A percentile compares a stretch with the other conserved stretches of the same genome.
phyloP scores from a whole-genome alignment of 2,888 invertebrate species.

The Homarus gammarus region DNA sequence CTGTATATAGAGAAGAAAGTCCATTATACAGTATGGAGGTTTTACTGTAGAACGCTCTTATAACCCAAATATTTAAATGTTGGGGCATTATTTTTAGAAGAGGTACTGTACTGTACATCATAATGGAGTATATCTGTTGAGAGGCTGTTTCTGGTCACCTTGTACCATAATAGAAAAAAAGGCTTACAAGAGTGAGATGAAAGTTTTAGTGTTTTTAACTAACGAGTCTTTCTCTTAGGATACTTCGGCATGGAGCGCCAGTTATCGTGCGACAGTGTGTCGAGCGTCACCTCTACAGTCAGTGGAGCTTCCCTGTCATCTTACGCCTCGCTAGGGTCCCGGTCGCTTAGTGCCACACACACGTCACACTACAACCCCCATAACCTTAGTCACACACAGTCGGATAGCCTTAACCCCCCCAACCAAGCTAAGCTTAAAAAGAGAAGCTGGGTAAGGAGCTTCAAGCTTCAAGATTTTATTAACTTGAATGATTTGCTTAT shows the following conservation, averaged over 20 bases:
- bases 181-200: no score
- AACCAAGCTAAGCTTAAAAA: constrained; percentile 67
- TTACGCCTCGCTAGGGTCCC: constrained; percentile 50
- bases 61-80: no score
- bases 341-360: constrained; percentile 36
- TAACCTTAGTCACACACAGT: constrained; percentile 45
- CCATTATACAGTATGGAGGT: no score
- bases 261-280: constrained; percentile 71
- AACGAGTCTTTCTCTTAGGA: constrained; percentile 34
- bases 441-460: constrained; percentile 70
- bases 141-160: no score
- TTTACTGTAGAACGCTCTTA: no score
- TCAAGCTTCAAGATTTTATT: constrained; percentile 13
- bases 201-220: no score
- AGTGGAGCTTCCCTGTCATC: constrained; percentile 67
- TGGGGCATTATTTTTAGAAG: no score
- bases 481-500: neutral
- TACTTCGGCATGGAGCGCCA: constrained; percentile 65
- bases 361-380: constrained; percentile 42
- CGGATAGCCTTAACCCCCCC: constrained; percentile 37
- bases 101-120: no score
- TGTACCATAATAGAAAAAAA: no score
- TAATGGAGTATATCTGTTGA: no score
- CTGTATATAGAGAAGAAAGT: no score
- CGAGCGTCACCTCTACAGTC: constrained; percentile 67